These are phyloP conservation scores for Puffinus mauretanicus DNA, from an alignment of 2,113 vertebrate species.

Conservation along the genomic window DNA sequence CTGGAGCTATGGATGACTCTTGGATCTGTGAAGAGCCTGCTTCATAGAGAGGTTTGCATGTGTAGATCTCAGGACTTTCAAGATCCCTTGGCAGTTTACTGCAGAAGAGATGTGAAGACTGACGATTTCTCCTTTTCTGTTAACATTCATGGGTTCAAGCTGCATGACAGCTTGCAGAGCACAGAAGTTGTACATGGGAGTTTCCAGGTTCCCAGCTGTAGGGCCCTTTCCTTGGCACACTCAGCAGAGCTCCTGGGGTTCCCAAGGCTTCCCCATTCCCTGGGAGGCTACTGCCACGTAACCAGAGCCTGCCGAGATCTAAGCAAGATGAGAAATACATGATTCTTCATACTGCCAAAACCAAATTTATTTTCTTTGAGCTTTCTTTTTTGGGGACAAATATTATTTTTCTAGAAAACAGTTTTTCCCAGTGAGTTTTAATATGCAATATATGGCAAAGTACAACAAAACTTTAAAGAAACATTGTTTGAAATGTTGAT, in stretches of 20 bases:
- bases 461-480: neutral
- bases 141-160: neutral
- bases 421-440: neutral
- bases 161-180: neutral
- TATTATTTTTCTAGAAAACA: neutral
- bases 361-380: neutral
- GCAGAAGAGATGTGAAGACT: neutral
- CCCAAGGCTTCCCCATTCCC: neutral
- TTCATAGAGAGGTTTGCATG: neutral
- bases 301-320: rapidly evolving
- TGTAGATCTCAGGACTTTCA: neutral
- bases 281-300: neutral
- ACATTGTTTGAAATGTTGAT: neutral
- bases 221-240: neutral
- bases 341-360: neutral
- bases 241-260: neutral
- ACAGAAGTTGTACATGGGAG: rapidly evolving
- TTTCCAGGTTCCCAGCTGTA: neutral
- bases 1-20: neutral
- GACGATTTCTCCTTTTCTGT: neutral
- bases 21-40: neutral
- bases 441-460: neutral
- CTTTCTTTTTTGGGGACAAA: neutral
- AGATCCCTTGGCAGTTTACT: neutral
- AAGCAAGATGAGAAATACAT: neutral